phyloP scores from a whole-genome alignment of 1,140 invertebrate genomes.

The Sinonovacula constricta region DNA sequence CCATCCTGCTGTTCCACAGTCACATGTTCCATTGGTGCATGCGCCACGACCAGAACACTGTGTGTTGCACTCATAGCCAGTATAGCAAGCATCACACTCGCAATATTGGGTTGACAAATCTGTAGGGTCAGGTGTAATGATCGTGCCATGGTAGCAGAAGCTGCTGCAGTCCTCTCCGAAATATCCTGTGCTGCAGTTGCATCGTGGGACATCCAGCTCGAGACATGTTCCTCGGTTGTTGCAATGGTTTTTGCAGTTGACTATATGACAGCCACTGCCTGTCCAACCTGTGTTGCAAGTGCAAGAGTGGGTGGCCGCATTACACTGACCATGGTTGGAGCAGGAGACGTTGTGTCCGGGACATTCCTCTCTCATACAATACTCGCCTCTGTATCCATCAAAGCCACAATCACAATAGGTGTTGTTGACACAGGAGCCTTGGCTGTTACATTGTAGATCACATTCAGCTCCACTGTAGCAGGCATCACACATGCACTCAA shows the following conservation, averaged over 20 bases:
- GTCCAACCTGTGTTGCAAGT: slow-evolving; percentile 61
- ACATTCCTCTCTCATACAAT: slow-evolving; percentile 54
- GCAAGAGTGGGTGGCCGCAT: slow-evolving; percentile 48
- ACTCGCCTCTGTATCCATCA: slow-evolving; percentile 52
- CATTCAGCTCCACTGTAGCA: slow-evolving; percentile 57
- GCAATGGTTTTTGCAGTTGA: slow-evolving; percentile 60
- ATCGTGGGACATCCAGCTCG: slow-evolving; percentile 39
- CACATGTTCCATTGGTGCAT: slow-evolving; percentile 48
- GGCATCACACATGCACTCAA: slow-evolving; percentile 53
- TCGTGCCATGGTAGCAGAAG: slow-evolving; percentile 60
- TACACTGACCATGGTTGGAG: slow-evolving; percentile 53
- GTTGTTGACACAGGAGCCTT: slow-evolving; percentile 46
- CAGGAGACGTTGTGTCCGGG: slow-evolving; percentile 54
- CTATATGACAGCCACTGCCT: slow-evolving; percentile 56
- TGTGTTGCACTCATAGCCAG: slow-evolving; percentile 47
- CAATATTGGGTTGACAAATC: slow-evolving; percentile 50
- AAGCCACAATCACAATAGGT: slow-evolving; percentile 59
- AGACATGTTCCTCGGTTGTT: slow-evolving; percentile 57
- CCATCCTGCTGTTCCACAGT: slow-evolving; percentile 59
- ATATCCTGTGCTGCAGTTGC: slow-evolving; percentile 60
- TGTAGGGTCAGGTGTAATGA: slow-evolving; percentile 36
- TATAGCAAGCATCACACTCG: slow-evolving; percentile 52
- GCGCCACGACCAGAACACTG: slow-evolving; percentile 51
- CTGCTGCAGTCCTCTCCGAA: slow-evolving; percentile 64
- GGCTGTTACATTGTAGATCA: slow-evolving; percentile 50